Percentiles rank a stretch among this genome's conserved stretches.
These are phyloP conservation scores for Eciton burchellii DNA, from an alignment of 1,140 invertebrate genomes.

Conservation along the genomic window DNA sequence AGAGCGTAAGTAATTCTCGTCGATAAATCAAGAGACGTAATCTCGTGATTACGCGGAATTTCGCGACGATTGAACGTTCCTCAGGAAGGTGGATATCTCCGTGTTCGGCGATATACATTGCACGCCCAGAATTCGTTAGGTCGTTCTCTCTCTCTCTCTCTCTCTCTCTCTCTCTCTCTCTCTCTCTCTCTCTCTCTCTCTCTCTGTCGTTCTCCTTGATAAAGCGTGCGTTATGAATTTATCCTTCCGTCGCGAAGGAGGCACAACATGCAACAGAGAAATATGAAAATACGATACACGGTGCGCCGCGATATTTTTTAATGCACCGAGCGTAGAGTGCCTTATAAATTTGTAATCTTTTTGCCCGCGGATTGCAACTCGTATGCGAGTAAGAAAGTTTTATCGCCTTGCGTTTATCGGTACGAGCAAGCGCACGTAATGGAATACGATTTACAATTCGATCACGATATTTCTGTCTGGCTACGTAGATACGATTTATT, in stretches of 20 bases:
- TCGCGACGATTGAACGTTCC: conserved; percentile 64
- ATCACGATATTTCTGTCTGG: conserved; percentile 25
- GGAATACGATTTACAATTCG: conserved; percentile 33
- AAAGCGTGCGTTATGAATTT: conserved; percentile 46
- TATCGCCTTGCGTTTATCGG: conserved; percentile 26
- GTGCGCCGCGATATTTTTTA: conserved; percentile 37
- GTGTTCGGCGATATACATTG: conserved; percentile 51
- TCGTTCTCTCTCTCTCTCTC: conserved; percentile 3
- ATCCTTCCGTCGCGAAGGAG: not conserved
- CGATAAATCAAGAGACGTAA: conserved; percentile 72
- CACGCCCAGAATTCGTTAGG: conserved; percentile 16
- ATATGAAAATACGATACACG: conserved; percentile 17
- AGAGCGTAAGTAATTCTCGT: conserved; percentile 55
- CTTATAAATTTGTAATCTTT: conserved; percentile 12
- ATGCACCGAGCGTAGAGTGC: not conserved
- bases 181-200: not conserved
- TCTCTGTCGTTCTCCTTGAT: conserved; percentile 1
- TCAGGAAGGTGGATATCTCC: conserved; percentile 47
- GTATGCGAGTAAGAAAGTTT: conserved; percentile 37
- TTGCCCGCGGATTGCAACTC: conserved; percentile 14
- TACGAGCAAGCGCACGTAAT: not conserved
- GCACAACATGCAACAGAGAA: not conserved
- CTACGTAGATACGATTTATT: conserved; percentile 20
- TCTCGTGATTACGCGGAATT: conserved; percentile 63
- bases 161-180: not conserved